phyloP scores from a whole-genome alignment of 2,797 vertebrate species.

The Meda fulgida region DNA sequence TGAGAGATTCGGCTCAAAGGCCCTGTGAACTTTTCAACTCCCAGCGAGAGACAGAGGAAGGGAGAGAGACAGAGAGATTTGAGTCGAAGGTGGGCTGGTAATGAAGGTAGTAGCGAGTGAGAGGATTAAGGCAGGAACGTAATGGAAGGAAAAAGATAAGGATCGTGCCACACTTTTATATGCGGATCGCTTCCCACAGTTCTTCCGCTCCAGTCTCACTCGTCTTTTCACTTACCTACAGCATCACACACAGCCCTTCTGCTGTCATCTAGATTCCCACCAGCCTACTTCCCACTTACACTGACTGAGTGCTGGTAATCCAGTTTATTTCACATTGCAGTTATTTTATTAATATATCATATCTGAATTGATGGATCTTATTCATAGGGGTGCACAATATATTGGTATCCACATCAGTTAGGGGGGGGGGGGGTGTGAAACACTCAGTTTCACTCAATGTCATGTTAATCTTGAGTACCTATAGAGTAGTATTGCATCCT shows the following conservation, averaged over 20 bases:
- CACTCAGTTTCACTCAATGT: too few relatives aligned
- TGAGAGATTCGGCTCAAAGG: slow-evolving; percentile 54
- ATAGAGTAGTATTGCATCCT: too few relatives aligned
- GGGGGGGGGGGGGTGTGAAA: too few relatives aligned
- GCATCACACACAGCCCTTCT: slow-evolving; percentile 12
- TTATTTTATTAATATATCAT: background rate
- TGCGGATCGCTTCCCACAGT: slow-evolving; percentile 68
- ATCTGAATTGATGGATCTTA: background rate
- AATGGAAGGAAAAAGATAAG: slow-evolving; percentile 29
- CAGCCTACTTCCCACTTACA: background rate
- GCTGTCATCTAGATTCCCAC: slow-evolving; percentile 8
- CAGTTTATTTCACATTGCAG: background rate
- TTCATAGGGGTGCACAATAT: background rate
- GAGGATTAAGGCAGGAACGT: slow-evolving; percentile 48
- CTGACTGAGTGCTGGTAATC: background rate
- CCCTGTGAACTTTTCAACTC: slow-evolving; percentile 75
- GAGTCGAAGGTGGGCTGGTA: slow-evolving; percentile 56
- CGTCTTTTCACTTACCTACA: background rate
- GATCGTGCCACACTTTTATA: slow-evolving; percentile 78
- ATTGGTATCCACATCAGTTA: background rate
- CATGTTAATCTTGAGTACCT: too few relatives aligned
- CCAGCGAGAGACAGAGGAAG: slow-evolving; percentile 51
- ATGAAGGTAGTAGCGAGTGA: slow-evolving; percentile 62
- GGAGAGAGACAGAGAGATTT: slow-evolving; percentile 61
- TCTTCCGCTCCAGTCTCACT: slow-evolving; percentile 70